Base-by-base conservation (phyloP, 2,797 vertebrate genomes). In the Alfaro cultratus region DNA sequence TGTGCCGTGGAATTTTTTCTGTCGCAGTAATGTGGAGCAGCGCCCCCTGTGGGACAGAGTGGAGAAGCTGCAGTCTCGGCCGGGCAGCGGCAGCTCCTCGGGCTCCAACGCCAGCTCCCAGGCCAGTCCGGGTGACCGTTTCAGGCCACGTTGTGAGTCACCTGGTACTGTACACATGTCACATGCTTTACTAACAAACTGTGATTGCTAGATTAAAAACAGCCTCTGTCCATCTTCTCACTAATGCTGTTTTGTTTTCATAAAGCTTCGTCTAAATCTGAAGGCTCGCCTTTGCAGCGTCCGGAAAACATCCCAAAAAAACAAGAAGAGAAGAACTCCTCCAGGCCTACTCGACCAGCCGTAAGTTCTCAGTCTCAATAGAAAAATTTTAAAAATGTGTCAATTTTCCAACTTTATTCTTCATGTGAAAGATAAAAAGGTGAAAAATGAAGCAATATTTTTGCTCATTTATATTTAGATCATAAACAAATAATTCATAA, bases 41-140 rank as follows among this genome's bases (percentile, higher is more conserved):
- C 96, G 97, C 53, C 96, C 98, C 23, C 95, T 99, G 85, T 98
- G 97, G 97, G 97, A 98, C 87, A 88, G 96, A 0, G 96, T 96
- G 1, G 97, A 98, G 89, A 97, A 97, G 95, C 91, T 97, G 91
- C 49, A 94, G 92, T 80, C 96, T 55, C 77, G 96, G 77, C 95
- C 95, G 23, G 85, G 97, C 91, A 99, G 98, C 76, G 98, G 98
- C 87, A 98, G 97, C 92, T 99, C 98, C 71, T 99, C 98, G 0
- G 97, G 98, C 53, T 99, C 97, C 85, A 99, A 98, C 93, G 97
- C 98, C 11, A 96, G 97, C 89, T 97, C 97, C 47, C 98, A 98
- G 91, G 97, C 98, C 23, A 95, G 96, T 83, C 95, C 97, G 0
- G 95, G 96, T 34, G 97, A 98, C 86, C 95, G 97, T 86, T 97